Conservation (phyloP, 2,113 vertebrate genomes). For the Nesospiza acunhae region DNA sequence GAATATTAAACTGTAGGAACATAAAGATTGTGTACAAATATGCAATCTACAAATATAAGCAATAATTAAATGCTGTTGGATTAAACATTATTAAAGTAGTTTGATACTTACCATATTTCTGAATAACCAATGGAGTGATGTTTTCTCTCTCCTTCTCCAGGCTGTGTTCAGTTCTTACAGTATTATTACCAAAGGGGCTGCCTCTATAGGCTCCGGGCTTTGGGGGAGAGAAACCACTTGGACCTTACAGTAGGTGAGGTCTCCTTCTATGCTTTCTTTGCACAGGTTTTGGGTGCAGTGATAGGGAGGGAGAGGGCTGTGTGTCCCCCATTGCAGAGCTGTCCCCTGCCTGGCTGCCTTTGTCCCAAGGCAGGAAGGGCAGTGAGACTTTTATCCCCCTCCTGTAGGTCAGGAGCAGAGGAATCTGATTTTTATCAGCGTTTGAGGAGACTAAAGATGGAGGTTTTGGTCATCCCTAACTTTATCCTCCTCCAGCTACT, state of each 20-base stretch:
- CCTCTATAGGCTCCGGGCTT: conserved; percentile 90
- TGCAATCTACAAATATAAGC: background rate
- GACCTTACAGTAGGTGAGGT: conserved; percentile 96
- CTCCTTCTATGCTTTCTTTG: background rate
- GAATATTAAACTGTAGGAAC: background rate
- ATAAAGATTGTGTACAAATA: background rate
- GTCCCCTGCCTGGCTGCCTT: background rate
- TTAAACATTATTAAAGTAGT: background rate
- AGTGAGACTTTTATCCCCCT: background rate
- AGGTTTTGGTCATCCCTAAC: background rate
- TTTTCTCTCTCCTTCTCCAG: conserved; percentile 65
- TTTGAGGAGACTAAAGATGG: background rate
- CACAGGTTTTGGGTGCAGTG: background rate
- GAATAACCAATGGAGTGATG: background rate
- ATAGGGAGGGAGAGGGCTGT: background rate
- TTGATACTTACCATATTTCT: background rate
- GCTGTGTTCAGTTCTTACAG: conserved; percentile 96
- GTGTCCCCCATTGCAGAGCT: background rate
- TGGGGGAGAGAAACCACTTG: conserved; percentile 94
- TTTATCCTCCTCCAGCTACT: background rate
- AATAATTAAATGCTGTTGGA: background rate
- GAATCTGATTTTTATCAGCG: background rate
- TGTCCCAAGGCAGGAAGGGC: background rate
- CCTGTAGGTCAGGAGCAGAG: background rate
- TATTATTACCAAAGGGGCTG: conserved; percentile 99